Percentiles rank a stretch among this genome's conserved stretches.
phyloP scores from a whole-genome alignment of 2,888 invertebrate genomes.

The Tanaodytes sp. region DNA sequence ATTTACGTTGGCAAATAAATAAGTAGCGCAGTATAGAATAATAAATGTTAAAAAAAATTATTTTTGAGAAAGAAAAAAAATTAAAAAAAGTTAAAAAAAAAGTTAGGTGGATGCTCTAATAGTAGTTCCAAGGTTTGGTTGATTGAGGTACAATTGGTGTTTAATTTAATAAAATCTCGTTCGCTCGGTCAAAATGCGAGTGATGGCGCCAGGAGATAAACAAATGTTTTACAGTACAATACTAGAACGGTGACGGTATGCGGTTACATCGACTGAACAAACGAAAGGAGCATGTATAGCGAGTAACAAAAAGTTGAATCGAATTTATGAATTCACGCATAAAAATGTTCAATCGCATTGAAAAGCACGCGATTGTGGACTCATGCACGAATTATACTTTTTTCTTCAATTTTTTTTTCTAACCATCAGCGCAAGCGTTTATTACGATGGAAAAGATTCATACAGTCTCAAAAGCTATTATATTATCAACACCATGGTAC shows the following conservation, averaged over 20 bases:
- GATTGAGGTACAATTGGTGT: not conserved
- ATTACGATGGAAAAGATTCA: too few species aligned
- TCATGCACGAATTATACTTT: too few species aligned
- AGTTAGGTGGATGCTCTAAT: too few species aligned
- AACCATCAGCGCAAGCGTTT: too few species aligned
- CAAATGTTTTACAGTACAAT: constrained; percentile 42
- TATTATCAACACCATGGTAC: too few species aligned
- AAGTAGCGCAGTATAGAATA: too few species aligned
- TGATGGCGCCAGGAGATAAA: constrained; percentile 52
- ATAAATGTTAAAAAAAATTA: not conserved
- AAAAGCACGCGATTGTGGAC: too few species aligned
- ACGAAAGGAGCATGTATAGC: constrained; percentile 49
- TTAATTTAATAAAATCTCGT: constrained; percentile 51
- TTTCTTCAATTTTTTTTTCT: too few species aligned
- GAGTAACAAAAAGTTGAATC: constrained; percentile 21
- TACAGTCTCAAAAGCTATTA: too few species aligned
- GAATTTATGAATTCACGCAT: not conserved
- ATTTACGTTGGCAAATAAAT: too few species aligned
- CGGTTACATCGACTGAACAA: constrained; percentile 47
- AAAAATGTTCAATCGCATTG: not conserved
- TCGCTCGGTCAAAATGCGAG: constrained; percentile 66
- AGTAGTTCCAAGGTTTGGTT: too few species aligned
- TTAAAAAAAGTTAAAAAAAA: constrained; percentile 1
- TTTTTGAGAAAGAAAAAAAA: not conserved
- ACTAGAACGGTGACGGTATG: constrained; percentile 44